Percentiles rank a stretch among this genome's conserved stretches.
These are phyloP conservation scores for Mesorhabditis sp. DNA, from an alignment of 2,888 invertebrate genomes.

Conservation along the genomic window DNA sequence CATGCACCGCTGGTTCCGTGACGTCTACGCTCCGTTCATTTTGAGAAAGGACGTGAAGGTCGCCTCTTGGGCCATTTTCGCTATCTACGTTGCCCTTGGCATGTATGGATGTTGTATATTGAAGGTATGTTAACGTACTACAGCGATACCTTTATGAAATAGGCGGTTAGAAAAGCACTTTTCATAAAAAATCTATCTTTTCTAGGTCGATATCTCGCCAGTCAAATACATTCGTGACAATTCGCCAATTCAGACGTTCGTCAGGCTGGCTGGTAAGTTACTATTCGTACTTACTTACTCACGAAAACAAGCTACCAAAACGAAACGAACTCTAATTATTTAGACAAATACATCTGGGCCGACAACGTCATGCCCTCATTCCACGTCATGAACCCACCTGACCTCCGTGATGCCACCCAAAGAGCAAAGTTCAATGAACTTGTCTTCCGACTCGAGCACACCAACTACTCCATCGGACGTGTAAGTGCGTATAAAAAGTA, in stretches of 20 bases:
- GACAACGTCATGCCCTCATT: slow-evolving; percentile 57
- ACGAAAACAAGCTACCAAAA: neutral
- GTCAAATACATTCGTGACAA: slow-evolving; percentile 57
- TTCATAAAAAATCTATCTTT: neutral
- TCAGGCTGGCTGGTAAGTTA: slow-evolving; percentile 47
- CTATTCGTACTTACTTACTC: neutral
- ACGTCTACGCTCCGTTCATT: slow-evolving; percentile 48
- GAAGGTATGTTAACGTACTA: slow-evolving; percentile 15
- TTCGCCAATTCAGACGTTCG: slow-evolving; percentile 57
- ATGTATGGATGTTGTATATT: slow-evolving; percentile 54
- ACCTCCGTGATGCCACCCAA: slow-evolving; percentile 43
- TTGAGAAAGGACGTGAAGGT: slow-evolving; percentile 44
- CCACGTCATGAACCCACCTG: slow-evolving; percentile 56
- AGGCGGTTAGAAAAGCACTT: neutral
- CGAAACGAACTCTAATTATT: neutral
- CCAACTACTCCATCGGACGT: slow-evolving; percentile 52
- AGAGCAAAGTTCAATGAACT: slow-evolving; percentile 51
- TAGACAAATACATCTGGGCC: slow-evolving; percentile 56
- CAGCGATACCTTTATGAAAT: neutral
- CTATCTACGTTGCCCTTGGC: slow-evolving; percentile 46
- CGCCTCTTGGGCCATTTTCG: slow-evolving; percentile 39
- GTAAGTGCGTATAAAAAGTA: slow-evolving; percentile 19
- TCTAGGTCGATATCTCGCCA: slow-evolving; percentile 51
- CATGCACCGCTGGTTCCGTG: slow-evolving; percentile 54
- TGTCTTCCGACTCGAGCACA: slow-evolving; percentile 53